Base-by-base conservation (phyloP, 2,113 vertebrate genomes). In the Trogon surrucura region DNA sequence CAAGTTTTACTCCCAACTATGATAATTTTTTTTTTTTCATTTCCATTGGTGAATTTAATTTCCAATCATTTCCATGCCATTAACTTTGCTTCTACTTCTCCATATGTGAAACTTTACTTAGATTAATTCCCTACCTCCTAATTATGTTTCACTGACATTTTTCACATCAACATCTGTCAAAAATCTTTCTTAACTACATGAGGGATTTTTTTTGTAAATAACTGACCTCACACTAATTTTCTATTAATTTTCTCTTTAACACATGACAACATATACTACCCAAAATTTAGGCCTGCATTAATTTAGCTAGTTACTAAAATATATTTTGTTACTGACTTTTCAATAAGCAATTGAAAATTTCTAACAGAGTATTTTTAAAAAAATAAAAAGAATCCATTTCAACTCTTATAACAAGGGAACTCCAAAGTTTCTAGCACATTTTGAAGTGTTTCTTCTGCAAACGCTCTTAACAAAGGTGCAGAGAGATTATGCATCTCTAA, bases 361-460 rank as follows among this genome's bases (percentile, higher is more conserved):
- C 32, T 36, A 79, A 60, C 29, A 48, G 36, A 74, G 30, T 1
- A 16, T 82, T 84, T 89, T 75, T 47, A 8, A 1, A 32, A 54
- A 60, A 45, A n/a, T 27, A 45, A 38, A 25, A 65, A 64, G 25
- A 60, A 36, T 3, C 2, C 19, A 26, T 85, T 81, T 89, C 36
- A 79, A 48, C 5, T 45, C 25, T 20, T 61, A 13, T 19, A 54
- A 26, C 19, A 87, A 79, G 60, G 13, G 27, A 72, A 81, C 21
- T 38, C 34, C 16, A 89, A 60, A 10, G 34, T 88, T 77, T 77
- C n/a, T 77, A 56, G 47, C 48, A 69, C 20, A 16, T 93, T 79
- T 65, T 80, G 30, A 93, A 93, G 66, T 78, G n/a, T 74, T 93
- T 93, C 74, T 85, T 89, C 82, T 85, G 30, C 18, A 88, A 95